Percentiles rank a stretch among this genome's conserved stretches.
These are phyloP conservation scores for Tupaia tana DNA, from an alignment of 2,113 vertebrate genomes.

Conservation along the genomic window DNA sequence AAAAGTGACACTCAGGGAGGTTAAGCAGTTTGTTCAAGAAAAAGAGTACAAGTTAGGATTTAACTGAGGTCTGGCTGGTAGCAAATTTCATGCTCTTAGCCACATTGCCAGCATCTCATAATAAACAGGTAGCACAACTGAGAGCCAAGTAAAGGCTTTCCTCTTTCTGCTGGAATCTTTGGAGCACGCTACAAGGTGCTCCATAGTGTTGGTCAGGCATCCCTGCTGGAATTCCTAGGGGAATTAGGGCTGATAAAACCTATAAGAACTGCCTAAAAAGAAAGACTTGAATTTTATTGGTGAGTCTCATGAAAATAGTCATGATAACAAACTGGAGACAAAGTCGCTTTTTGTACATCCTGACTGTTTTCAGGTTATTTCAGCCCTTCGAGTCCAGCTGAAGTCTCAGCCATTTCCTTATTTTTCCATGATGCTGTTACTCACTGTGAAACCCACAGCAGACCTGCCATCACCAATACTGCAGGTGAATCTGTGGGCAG, in stretches of 20 bases:
- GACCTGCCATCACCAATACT: neutral
- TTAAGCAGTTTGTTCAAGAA: slow-evolving; percentile 11
- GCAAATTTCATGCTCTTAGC: neutral
- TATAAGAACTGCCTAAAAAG: neutral
- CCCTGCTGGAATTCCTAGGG: neutral
- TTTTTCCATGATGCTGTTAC: slow-evolving; percentile 3
- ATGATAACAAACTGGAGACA: slow-evolving; percentile 35
- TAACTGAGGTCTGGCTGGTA: neutral
- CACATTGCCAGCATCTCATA: neutral
- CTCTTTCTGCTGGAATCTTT: neutral
- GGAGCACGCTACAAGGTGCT: neutral
- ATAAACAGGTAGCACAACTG: neutral
- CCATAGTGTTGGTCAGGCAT: neutral
- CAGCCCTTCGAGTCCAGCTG: neutral
- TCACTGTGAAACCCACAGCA: slow-evolving; percentile 29
- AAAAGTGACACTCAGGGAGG: neutral
- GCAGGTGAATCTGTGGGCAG: slow-evolving; percentile 3
- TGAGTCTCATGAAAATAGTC: slow-evolving; percentile 38
- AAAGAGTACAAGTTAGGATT: neutral
- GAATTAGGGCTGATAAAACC: neutral
- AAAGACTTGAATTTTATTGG: slow-evolving; percentile 31
- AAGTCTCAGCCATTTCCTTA: slow-evolving; percentile 24
- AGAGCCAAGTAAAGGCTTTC: neutral
- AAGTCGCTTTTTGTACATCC: slow-evolving; percentile 19
- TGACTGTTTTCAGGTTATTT: slow-evolving; percentile 37